Evolutionary conservation across 2,888 invertebrate species (phyloP), one percentile per base, ranked within the genome.

Genomic region (Tanypteryx hageni): DNA sequence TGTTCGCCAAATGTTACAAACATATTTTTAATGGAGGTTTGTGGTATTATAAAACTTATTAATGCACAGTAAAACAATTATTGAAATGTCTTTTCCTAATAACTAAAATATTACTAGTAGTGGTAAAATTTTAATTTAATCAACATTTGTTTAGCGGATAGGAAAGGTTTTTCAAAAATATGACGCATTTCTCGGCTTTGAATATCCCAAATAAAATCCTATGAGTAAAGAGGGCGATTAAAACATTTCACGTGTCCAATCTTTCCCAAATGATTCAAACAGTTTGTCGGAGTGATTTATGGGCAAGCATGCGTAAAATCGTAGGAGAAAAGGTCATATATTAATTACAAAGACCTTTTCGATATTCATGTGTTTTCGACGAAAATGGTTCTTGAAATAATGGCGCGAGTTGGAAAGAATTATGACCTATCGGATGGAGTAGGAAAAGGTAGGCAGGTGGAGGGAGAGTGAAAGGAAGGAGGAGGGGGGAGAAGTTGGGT

Each of bases 281-380:
- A 68, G n/a, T 68, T 68, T 68, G 68, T n/a, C 68, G 0, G 68
- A 16, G 10, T 68, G 68, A 68, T 68, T 9, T 68, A 68, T n/a
- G 11, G 11, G n/a, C 68, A 68, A 18, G 68, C 68, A 68, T 7
- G 68, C 9, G 9, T 18, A 18, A 18, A 18, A 68, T 68, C 16
- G 16, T 18, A 68, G 18, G 68, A 68, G 13, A 22, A 44, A 68
- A 68, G n/a, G n/a, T 22, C 68, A 11, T 68, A 68, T 68, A 68
- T 68, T 68, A 68, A 68, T 68, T 68, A 68, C 68, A 22, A 8
- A 10, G n/a, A 68, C 68, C 68, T n/a, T 68, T 68, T 68, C 68
- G 68, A 68, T 68, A 68, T 68, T 68, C 68, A 68, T 68, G 68
- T 18, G 68, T 68, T 68, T 68, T 18, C 68, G 68, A 68, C 68